phyloP scores from a whole-genome alignment of 2,888 invertebrate genomes.

The Chloroclystis v-ata region DNA sequence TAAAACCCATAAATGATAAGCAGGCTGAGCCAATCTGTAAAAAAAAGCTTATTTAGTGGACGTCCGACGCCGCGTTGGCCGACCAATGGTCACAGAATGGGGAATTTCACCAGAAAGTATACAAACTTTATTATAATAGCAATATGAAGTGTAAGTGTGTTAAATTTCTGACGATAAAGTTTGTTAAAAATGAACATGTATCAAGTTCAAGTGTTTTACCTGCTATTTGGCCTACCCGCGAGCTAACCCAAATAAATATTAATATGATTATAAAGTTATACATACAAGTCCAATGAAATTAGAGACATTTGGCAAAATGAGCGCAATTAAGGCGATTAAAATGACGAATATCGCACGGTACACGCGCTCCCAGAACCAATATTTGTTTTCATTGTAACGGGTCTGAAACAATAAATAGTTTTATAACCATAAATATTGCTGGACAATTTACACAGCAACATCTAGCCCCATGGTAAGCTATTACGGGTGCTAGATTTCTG shows the following conservation, averaged over 20 bases:
- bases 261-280: background rate
- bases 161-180: too few relatives aligned
- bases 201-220: background rate
- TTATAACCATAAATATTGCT: too few relatives aligned
- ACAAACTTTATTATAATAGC: too few relatives aligned
- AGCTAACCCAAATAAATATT: too few relatives aligned
- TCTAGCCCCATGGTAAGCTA: too few relatives aligned
- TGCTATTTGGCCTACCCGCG: too few relatives aligned
- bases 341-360: slow-evolving; percentile 38
- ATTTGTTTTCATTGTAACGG: slow-evolving; percentile 27
- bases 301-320: slow-evolving; percentile 40
- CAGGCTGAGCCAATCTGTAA: slow-evolving; percentile 17
- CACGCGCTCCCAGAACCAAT: slow-evolving; percentile 52
- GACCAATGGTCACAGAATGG: too few relatives aligned
- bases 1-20: slow-evolving; percentile 19
- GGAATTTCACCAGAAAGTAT: background rate
- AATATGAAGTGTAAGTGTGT: too few relatives aligned
- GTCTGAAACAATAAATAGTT: background rate
- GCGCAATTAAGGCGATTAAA: slow-evolving; percentile 33
- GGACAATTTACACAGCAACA: too few relatives aligned
- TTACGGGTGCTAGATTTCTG: too few relatives aligned
- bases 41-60: background rate
- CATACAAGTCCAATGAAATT: slow-evolving; percentile 45
- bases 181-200: too few relatives aligned
- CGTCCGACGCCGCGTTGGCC: too few relatives aligned